Conservation (phyloP, 2,113 vertebrate genomes). For the Pandion haliaetus region DNA sequence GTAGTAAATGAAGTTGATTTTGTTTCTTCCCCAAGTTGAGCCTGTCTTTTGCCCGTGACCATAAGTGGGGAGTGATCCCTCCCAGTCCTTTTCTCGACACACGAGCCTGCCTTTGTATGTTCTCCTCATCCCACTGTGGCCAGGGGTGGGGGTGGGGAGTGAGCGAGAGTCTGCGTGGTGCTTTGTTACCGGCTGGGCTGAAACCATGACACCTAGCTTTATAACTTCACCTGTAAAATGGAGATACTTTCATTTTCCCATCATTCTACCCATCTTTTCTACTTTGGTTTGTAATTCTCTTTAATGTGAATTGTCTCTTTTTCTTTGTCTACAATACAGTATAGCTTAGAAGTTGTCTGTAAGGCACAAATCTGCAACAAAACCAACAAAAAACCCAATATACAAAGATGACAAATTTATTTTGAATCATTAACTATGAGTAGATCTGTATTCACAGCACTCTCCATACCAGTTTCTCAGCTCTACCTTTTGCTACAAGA, state of each 20-base stretch:
- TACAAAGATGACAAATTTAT: not conserved
- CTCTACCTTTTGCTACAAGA: not conserved
- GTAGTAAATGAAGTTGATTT: too few species aligned
- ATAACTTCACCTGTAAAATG: not conserved
- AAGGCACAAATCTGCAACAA: not conserved
- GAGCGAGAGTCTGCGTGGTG: too few species aligned
- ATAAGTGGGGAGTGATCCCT: too few species aligned
- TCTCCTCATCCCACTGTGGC: too few species aligned
- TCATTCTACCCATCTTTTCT: not conserved
- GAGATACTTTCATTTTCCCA: not conserved
- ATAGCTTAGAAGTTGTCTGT: not conserved
- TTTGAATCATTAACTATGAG: not conserved
- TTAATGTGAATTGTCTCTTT: not conserved
- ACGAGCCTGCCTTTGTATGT: too few species aligned
- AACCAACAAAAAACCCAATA: not conserved
- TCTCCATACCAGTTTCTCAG: not conserved
- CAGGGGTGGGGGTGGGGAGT: too few species aligned
- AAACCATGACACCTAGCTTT: too few species aligned
- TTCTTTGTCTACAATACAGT: not conserved
- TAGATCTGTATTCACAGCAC: not conserved
- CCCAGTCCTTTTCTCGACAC: too few species aligned
- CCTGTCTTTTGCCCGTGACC: too few species aligned
- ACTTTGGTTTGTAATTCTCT: not conserved
- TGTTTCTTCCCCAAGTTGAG: too few species aligned
- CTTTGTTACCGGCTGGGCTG: too few species aligned